Percentiles rank a stretch among this genome's conserved stretches.
These are phyloP conservation scores for Leptopilina boulardi DNA, from an alignment of 1,140 invertebrate genomes.

Conservation along the genomic window DNA sequence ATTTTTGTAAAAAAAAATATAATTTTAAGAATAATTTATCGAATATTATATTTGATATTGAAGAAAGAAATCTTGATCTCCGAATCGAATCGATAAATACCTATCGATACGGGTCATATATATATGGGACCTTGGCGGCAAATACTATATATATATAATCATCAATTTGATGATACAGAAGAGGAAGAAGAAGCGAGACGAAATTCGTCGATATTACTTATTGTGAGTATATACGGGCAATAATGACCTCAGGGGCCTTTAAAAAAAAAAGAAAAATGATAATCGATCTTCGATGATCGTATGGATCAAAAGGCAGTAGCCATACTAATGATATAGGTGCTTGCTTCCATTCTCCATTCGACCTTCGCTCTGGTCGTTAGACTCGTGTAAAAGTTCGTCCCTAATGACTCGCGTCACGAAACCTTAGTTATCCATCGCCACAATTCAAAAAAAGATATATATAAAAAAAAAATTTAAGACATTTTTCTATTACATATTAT, in stretches of 20 bases:
- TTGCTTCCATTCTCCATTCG: conserved; percentile 40
- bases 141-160: conserved; percentile 25
- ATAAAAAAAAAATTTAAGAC: too few relatives aligned
- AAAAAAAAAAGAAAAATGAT: conserved; percentile 40
- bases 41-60: too few relatives aligned
- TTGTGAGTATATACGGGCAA: conserved; percentile 27
- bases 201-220: conserved; percentile 37
- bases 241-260: conserved; percentile 27
- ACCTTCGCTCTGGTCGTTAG: conserved; percentile 56
- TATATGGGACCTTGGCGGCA: conserved; percentile 31
- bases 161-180: conserved; percentile 48
- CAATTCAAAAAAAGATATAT: too few relatives aligned
- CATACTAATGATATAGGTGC: conserved; percentile 50
- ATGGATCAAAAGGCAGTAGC: conserved; percentile 48
- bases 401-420: conserved; percentile 60
- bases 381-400: conserved; percentile 41
- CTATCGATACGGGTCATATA: conserved; percentile 48
- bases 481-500: too few relatives aligned
- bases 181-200: conserved; percentile 43
- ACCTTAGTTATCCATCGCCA: conserved; percentile 37
- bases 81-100: conserved; percentile 52
- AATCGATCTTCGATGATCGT: conserved; percentile 53
- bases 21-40: too few relatives aligned
- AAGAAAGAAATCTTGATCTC: conserved; percentile 41
- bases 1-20: too few relatives aligned